A percentile compares a stretch with the other conserved stretches of the same genome.
phyloP scores from a whole-genome alignment of 2,888 invertebrate species.

The Mythimna albipuncta region DNA sequence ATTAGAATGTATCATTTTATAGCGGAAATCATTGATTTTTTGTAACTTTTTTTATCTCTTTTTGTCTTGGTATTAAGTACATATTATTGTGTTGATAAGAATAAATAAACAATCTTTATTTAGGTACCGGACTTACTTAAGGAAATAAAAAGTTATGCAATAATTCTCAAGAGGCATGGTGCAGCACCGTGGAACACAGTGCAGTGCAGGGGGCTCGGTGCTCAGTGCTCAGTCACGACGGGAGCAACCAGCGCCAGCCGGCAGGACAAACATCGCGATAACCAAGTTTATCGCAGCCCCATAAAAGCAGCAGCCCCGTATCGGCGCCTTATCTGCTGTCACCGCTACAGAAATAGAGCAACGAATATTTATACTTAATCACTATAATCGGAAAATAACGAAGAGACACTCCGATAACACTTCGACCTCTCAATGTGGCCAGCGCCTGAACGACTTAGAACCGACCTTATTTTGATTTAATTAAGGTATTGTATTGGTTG shows the following conservation, averaged over 20 bases:
- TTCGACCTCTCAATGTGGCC: slow-evolving; percentile 68
- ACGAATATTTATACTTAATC: slow-evolving; percentile 78
- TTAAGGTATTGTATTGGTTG: slow-evolving; percentile 49
- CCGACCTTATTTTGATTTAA: background rate
- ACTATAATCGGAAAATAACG: slow-evolving; percentile 85
- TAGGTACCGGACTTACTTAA: background rate
- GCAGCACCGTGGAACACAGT: background rate
- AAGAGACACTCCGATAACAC: slow-evolving; percentile 76
- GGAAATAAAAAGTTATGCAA: background rate
- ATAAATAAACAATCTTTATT: background rate
- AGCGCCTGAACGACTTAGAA: slow-evolving; percentile 19
- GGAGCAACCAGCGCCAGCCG: background rate
- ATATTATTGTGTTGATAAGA: background rate
- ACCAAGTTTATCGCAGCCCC: slow-evolving; percentile 70
- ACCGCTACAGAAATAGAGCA: slow-evolving; percentile 71
- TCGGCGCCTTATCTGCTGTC: slow-evolving; percentile 67
- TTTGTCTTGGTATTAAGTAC: too few relatives aligned
- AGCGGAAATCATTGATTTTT: background rate
- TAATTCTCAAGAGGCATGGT: background rate
- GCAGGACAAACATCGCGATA: slow-evolving; percentile 66
- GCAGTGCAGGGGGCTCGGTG: too few relatives aligned
- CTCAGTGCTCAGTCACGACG: background rate
- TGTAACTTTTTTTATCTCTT: background rate
- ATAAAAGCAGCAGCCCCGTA: slow-evolving; percentile 67
- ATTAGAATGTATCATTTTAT: too few relatives aligned